Evolutionary conservation across 1,140 invertebrate species (phyloP).

Genomic region (Tetramorium simillimum): DNA sequence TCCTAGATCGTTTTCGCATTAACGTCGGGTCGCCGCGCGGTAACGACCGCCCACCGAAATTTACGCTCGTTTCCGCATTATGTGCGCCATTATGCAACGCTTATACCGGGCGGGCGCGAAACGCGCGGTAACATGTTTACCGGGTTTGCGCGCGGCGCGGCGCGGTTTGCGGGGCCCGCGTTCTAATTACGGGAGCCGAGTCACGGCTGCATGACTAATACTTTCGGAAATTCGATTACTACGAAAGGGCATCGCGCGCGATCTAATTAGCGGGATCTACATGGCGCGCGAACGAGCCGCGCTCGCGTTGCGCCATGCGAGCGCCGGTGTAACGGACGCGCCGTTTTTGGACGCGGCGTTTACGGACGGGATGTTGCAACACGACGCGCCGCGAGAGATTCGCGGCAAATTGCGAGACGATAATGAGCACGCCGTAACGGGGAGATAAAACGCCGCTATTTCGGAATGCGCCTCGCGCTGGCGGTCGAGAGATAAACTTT

Average conservation of each 20-base stretch:
- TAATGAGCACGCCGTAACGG: slow-evolving; percentile 21
- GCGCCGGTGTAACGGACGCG: neutral
- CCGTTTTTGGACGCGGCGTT: slow-evolving; percentile 25
- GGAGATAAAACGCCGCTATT: neutral
- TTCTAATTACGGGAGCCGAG: slow-evolving; percentile 48
- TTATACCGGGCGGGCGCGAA: slow-evolving; percentile 47
- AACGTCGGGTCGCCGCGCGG: slow-evolving; percentile 29
- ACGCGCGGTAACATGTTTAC: slow-evolving; percentile 16
- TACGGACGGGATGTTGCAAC: neutral
- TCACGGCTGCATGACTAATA: slow-evolving; percentile 54
- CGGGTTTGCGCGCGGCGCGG: neutral
- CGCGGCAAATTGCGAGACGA: slow-evolving; percentile 26
- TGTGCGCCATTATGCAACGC: slow-evolving; percentile 44
- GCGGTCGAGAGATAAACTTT: neutral
- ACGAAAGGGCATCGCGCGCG: slow-evolving; percentile 26
- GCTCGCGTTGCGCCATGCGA: neutral
- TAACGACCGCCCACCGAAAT: slow-evolving; percentile 44
- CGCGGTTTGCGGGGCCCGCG: slow-evolving; percentile 8
- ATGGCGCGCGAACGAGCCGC: neutral
- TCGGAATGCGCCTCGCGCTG: neutral
- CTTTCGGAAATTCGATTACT: slow-evolving; percentile 59
- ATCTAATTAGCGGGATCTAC: slow-evolving; percentile 46
- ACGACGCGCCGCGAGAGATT: neutral
- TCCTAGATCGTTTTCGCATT: slow-evolving; percentile 41
- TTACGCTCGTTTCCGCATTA: slow-evolving; percentile 43